Evolutionary conservation across 2,888 invertebrate genomes (phyloP).

Genomic region (Conchocele bisecta): DNA sequence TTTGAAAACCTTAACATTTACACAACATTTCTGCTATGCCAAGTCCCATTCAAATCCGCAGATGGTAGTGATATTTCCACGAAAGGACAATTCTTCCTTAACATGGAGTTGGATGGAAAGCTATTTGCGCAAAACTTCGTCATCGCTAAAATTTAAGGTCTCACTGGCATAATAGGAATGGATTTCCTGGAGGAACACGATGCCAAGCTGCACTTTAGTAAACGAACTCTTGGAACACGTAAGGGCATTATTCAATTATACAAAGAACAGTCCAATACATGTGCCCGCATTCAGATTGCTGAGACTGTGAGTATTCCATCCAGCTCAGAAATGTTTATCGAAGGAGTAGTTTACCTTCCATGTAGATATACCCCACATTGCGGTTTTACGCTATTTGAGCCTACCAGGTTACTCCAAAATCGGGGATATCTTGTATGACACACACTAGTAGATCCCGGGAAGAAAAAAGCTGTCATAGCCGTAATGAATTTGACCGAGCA

Average conservation of each 20-base stretch:
- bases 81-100: too few species aligned
- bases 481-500: background rate
- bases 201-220: background rate
- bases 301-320: background rate
- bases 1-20: too few species aligned
- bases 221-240: background rate
- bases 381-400: constrained; percentile 1
- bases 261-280: background rate
- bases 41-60: too few species aligned
- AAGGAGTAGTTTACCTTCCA: background rate
- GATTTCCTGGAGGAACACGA: constrained; percentile 2
- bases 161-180: background rate
- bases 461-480: background rate
- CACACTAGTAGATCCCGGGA: background rate
- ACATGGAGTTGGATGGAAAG: too few species aligned
- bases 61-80: too few species aligned
- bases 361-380: background rate
- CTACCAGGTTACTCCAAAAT: background rate
- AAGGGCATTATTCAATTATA: background rate
- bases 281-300: background rate
- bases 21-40: too few species aligned
- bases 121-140: background rate
- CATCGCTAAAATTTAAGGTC: background rate
- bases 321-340: constrained; percentile 6
- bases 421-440: background rate